A percentile compares a stretch with the other conserved stretches of the same genome.
These are phyloP conservation scores for Chloroceryle aenea DNA, from an alignment of 2,113 vertebrate species.

Conservation along the genomic window DNA sequence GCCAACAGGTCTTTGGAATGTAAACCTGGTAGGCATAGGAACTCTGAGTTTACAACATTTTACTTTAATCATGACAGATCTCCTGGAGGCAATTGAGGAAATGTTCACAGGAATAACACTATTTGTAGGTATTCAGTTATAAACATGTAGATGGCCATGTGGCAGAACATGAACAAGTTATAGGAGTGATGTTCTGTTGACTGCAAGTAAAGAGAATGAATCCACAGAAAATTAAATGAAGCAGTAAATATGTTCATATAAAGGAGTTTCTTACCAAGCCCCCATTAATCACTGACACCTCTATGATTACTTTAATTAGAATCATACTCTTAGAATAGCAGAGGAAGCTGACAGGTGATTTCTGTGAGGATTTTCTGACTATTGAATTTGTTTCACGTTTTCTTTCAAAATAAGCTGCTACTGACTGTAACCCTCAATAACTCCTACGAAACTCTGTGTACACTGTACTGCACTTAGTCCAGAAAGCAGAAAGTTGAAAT, in stretches of 20 bases:
- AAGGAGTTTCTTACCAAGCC: not conserved
- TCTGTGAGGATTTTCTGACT: not conserved
- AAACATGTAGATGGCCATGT: not conserved
- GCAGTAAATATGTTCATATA: not conserved
- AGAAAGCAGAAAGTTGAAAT: constrained; percentile 7
- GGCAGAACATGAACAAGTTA: not conserved
- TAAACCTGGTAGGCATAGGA: not conserved
- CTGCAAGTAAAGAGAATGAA: not conserved
- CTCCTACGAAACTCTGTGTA: not conserved
- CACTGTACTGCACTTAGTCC: not conserved
- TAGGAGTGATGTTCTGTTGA: not conserved
- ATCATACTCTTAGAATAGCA: not conserved
- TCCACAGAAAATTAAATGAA: not conserved
- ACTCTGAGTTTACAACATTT: not conserved
- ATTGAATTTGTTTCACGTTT: not conserved
- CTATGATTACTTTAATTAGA: not conserved
- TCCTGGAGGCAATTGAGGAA: not conserved
- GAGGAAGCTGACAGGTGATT: not conserved
- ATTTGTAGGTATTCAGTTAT: not conserved
- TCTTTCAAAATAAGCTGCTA: not conserved
- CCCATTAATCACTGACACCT: not conserved
- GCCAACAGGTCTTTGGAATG: not conserved
- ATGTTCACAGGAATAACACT: not conserved
- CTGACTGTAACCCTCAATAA: not conserved
- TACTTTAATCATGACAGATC: not conserved